Base-by-base conservation (phyloP, 2,888 invertebrate species). In the Epinotia demarniana region DNA sequence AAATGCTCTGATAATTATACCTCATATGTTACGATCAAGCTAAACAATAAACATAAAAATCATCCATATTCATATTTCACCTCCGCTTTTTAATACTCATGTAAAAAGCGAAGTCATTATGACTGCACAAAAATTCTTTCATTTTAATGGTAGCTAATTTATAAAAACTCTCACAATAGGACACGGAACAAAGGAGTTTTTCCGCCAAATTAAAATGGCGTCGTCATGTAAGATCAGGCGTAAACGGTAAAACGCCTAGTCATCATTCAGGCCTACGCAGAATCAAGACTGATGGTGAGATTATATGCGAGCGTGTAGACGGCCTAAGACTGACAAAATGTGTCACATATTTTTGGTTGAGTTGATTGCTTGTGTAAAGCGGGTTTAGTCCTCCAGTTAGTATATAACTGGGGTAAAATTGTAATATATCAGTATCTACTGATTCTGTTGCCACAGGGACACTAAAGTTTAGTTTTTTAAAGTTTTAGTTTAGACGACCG, bases 241-340 rank as follows among this genome's bases (percentile, higher is more conserved):
- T 70, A 64, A 70, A 75, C 64, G 70, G 68, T 68, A 62, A 63
- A 74, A 69, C 49, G 75, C 64, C 33, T 33, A 69, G 74, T 64
- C 75, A 81, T 81, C 80, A 81, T 81, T 81, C 79, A 81, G 78
- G 79, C 80, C 77, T 75, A 77, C 77, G 79, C 78, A 73, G 79
- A 75, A 78, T 80, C 80, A 80, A 80, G 82, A 82, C 78, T 61
- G 78, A 81, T 81, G 77, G 77, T 53, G 9, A 80, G 81, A 81
- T 82, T 82, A 81, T 16, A 49, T 49, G 69, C 18, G 69, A 55
- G 72, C 76, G 77, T 77, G 78, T 74, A 74, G 74, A 64, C 73
- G 63, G 69, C 77, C 77, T 80, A 77, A 80, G 75, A 76, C 75
- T 67, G 77, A 66, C 58, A 66, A 63, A 72, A 72, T 49, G 72